These are phyloP conservation scores for Spongia lamella DNA, from an alignment of 37 sponge, comb jelly and placozoan species.

Conservation along the genomic window DNA sequence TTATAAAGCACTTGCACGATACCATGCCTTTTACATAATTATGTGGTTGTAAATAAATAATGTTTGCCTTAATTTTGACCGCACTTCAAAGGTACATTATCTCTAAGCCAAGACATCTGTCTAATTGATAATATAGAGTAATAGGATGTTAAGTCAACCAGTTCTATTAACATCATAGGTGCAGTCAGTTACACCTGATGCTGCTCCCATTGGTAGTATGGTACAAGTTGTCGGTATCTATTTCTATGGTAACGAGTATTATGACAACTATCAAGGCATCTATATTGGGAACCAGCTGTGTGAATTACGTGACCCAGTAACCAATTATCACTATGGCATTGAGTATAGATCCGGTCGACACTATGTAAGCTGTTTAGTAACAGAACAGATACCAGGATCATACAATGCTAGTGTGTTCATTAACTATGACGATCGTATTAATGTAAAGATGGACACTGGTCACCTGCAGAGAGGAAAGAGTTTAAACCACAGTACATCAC, in stretches of 20 bases:
- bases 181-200: slow-evolving; percentile 20
- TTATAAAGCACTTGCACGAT: no score
- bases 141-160: no score
- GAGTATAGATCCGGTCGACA: neutral
- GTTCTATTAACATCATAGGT: slow-evolving; percentile 8
- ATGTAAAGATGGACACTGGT: no score
- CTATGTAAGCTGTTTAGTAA: slow-evolving; percentile 21
- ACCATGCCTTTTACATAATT: no score
- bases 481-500: slow-evolving; percentile 56
- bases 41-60: no score
- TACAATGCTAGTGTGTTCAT: slow-evolving; percentile 40
- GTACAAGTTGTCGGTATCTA: slow-evolving; percentile 42
- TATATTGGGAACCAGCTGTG: slow-evolving; percentile 55
- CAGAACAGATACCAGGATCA: slow-evolving; percentile 26
- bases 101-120: no score
- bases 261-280: slow-evolving; percentile 15
- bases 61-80: no score
- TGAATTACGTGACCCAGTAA: slow-evolving; percentile 18
- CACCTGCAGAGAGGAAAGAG: slow-evolving; percentile 3
- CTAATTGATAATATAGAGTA: no score
- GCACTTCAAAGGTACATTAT: no score
- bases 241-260: neutral
- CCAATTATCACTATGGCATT: slow-evolving; percentile 33
- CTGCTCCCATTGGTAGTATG: slow-evolving; percentile 36
- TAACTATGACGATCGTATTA: neutral